Conservation (phyloP, 2,888 invertebrate species). For the Heliconius cydno region DNA sequence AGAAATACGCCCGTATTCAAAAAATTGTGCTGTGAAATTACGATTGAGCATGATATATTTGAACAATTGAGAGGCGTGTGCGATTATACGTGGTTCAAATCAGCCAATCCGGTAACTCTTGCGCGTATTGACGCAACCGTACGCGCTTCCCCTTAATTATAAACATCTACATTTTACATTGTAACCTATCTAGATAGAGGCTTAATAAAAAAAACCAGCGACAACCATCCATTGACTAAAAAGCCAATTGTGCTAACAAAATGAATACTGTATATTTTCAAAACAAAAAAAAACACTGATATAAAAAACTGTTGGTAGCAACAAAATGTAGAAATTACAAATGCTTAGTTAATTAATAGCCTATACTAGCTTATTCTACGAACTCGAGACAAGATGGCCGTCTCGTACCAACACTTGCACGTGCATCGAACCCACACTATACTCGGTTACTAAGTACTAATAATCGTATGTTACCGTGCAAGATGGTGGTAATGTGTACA, state of each 20-base stretch:
- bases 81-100: slow-evolving; percentile 32
- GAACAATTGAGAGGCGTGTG: slow-evolving; percentile 40
- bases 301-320: slow-evolving; percentile 60
- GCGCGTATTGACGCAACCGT: slow-evolving; percentile 30
- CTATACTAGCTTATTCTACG: slow-evolving; percentile 76
- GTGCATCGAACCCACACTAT: slow-evolving; percentile 28
- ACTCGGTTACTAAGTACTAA: slow-evolving; percentile 50
- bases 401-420: slow-evolving; percentile 44
- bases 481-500: slow-evolving; percentile 44
- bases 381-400: slow-evolving; percentile 55
- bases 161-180: slow-evolving; percentile 73
- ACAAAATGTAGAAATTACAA: slow-evolving; percentile 73
- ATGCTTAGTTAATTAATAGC: slow-evolving; percentile 68
- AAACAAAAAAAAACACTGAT: slow-evolving; percentile 42
- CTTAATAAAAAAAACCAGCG: slow-evolving; percentile 61
- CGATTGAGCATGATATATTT: slow-evolving; percentile 51
- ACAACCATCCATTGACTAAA: slow-evolving; percentile 68
- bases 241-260: slow-evolving; percentile 65
- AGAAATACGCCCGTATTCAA: slow-evolving; percentile 37
- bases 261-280: slow-evolving; percentile 67
- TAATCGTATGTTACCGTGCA: slow-evolving; percentile 45
- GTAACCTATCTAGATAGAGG: slow-evolving; percentile 78
- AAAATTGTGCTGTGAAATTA: slow-evolving; percentile 42
- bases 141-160: slow-evolving; percentile 65
- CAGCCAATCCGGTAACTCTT: slow-evolving; percentile 19